Evolutionary conservation across 2,797 vertebrate species (phyloP).

Genomic region (Phoeniculus purpureus): DNA sequence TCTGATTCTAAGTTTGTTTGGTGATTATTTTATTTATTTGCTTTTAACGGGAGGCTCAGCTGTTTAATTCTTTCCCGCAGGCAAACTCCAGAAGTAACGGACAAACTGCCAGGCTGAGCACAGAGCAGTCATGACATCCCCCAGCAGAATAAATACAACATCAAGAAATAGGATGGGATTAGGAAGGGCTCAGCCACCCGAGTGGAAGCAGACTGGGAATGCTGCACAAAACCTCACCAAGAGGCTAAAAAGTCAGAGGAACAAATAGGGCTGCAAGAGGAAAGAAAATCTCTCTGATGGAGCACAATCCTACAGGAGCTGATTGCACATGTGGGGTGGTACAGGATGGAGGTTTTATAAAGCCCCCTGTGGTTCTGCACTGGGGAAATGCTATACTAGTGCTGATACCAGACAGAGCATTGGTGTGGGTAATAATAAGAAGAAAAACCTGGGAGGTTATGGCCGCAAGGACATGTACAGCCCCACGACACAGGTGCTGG

Average conservation of each 20-base stretch:
- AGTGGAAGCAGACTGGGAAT: neutral
- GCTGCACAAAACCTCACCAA: neutral
- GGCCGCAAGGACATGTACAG: too few species aligned
- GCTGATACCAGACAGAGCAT: too few species aligned
- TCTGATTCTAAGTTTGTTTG: constrained; percentile 22
- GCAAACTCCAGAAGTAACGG: constrained; percentile 62
- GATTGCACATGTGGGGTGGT: neutral
- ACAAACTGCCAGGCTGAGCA: constrained; percentile 56
- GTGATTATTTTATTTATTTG: neutral
- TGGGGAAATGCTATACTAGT: too few species aligned
- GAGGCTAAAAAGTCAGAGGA: constrained; percentile 15
- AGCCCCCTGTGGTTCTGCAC: too few species aligned
- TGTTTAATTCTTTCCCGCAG: constrained; percentile 58
- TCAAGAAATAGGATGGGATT: neutral
- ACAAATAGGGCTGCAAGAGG: neutral
- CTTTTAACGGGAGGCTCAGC: constrained; percentile 47
- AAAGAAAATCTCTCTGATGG: neutral
- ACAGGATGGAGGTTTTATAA: too few species aligned
- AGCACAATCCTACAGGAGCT: neutral
- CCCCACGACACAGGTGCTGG: too few species aligned
- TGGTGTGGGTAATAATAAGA: too few species aligned
- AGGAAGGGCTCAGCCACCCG: neutral
- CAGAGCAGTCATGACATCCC: constrained; percentile 49
- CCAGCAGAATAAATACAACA: constrained; percentile 54
- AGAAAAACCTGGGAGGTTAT: too few species aligned